phyloP scores from a whole-genome alignment of 2,113 vertebrate genomes.

The Neolamprologus falcicula region DNA sequence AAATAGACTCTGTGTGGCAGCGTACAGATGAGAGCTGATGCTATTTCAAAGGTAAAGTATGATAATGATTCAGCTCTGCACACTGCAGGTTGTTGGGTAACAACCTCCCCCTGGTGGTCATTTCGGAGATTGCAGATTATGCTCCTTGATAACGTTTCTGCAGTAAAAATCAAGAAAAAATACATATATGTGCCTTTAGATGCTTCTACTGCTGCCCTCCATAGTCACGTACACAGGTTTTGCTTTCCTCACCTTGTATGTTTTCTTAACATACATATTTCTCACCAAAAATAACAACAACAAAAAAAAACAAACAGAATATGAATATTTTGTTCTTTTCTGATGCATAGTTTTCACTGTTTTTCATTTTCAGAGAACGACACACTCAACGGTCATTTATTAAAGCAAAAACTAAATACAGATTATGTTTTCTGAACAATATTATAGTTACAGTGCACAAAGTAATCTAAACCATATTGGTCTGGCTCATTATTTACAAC shows the following conservation, averaged over 20 bases:
- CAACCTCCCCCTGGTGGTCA: slow-evolving; percentile 30
- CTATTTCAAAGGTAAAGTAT: neutral
- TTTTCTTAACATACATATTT: neutral
- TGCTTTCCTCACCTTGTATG: neutral
- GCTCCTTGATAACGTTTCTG: neutral
- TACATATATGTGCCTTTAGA: neutral
- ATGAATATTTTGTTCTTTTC: neutral
- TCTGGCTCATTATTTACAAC: neutral
- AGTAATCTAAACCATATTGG: neutral
- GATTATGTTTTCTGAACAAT: neutral
- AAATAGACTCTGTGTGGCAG: neutral
- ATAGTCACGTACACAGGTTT: neutral
- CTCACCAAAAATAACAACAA: neutral
- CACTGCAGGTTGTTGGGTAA: neutral
- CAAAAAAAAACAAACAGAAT: neutral
- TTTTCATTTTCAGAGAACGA: neutral
- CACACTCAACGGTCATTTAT: neutral
- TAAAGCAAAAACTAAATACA: neutral
- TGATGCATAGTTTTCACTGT: neutral
- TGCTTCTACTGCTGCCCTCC: neutral
- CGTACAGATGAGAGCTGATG: neutral
- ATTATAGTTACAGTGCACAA: neutral
- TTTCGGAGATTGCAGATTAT: neutral
- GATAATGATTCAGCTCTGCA: neutral
- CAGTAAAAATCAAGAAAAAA: neutral